Conservation (phyloP, 2,888 invertebrate species). For the Cryptus viduatorius region DNA sequence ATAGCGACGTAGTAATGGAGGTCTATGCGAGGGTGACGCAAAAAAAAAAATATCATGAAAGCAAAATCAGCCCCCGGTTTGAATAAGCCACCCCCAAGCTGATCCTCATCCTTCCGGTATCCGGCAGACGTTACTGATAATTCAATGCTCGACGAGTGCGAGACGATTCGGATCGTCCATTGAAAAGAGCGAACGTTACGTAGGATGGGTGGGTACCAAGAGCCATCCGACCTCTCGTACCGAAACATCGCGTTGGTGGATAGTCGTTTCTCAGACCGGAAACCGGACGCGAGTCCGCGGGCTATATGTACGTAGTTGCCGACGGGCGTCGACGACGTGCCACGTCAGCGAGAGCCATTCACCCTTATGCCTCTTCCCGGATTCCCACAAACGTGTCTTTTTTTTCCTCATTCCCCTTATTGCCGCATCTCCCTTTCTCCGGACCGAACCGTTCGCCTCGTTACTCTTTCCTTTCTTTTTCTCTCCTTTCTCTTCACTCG, state of each 20-base stretch:
- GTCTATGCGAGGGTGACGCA: conserved; percentile 4
- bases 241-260: conserved; percentile 65
- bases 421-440: conserved; percentile 40
- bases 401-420: conserved; percentile 51
- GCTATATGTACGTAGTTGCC: conserved; percentile 67
- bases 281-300: conserved; percentile 77
- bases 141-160: conserved; percentile 72
- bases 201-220: conserved; percentile 71
- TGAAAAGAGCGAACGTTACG: conserved; percentile 52
- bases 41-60: conserved; percentile 19
- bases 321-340: conserved; percentile 77
- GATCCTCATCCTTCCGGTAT: conserved; percentile 74
- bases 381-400: conserved; percentile 65
- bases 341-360: conserved; percentile 80
- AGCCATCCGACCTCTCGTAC: conserved; percentile 66
- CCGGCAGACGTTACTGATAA: conserved; percentile 74
- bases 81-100: conserved; percentile 51
- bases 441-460: conserved; percentile 70
- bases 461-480: conserved; percentile 53
- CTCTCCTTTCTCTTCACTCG: conserved; percentile 44
- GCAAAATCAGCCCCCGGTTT: conserved; percentile 25
- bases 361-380: conserved; percentile 67
- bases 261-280: conserved; percentile 79
- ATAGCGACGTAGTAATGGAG: conserved; percentile 42
- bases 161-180: conserved; percentile 63